phyloP scores from a whole-genome alignment of 2,888 invertebrate genomes.

The Pelosia muscerda region DNA sequence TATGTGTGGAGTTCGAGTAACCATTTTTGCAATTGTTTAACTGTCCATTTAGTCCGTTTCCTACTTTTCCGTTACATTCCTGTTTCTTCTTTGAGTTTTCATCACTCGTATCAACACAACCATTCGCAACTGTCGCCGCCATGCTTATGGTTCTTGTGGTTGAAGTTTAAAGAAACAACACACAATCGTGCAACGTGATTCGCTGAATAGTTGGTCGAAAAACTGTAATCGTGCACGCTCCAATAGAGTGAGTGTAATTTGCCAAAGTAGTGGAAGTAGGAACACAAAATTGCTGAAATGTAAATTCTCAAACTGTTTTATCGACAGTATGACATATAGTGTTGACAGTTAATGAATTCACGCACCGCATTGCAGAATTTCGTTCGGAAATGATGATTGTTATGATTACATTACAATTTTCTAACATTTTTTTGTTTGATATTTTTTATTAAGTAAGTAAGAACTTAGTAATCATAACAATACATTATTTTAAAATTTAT shows the following conservation, averaged over 20 bases:
- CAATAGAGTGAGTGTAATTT: background rate
- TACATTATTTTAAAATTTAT: no score
- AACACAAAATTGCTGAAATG: background rate
- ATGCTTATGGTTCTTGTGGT: slow-evolving; percentile 57
- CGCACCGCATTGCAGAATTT: slow-evolving; percentile 17
- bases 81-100: slow-evolving; percentile 48
- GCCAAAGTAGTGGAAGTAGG: background rate
- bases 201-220: slow-evolving; percentile 25
- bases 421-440: background rate
- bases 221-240: background rate
- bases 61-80: slow-evolving; percentile 60
- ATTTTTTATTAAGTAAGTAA: no score
- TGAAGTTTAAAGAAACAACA: slow-evolving; percentile 21
- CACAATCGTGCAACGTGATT: slow-evolving; percentile 20
- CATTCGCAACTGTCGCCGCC: slow-evolving; percentile 63
- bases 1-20: slow-evolving; percentile 57
- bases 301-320: slow-evolving; percentile 13
- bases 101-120: slow-evolving; percentile 54
- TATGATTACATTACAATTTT: background rate
- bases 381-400: slow-evolving; percentile 12
- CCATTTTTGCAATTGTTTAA: slow-evolving; percentile 67
- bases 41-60: slow-evolving; percentile 66
- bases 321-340: slow-evolving; percentile 1
- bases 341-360: slow-evolving; percentile 13
- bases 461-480: no score